Evolutionary conservation across 2,797 vertebrate species (phyloP).

Genomic region (Kryptopterus vitreolus): DNA sequence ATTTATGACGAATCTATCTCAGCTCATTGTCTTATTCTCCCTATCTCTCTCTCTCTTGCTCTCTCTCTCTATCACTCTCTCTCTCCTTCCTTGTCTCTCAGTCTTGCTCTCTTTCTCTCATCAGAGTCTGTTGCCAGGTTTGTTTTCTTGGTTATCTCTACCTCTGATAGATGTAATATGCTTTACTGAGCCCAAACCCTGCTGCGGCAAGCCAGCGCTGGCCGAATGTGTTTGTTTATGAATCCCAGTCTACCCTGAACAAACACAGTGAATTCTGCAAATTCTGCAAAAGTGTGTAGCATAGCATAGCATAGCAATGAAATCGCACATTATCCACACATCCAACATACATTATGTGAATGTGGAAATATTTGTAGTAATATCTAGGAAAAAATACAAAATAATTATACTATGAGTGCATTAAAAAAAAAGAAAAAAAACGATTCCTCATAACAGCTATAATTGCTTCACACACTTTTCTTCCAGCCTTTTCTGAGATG

Average conservation of each 20-base stretch:
- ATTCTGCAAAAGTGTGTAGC: conserved; percentile 10
- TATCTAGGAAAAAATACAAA: not conserved
- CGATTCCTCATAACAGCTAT: not conserved
- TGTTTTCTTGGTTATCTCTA: conserved; percentile 16
- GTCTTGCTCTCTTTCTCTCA: not conserved
- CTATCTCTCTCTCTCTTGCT: not conserved
- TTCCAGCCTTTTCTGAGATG: not conserved
- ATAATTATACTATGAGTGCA: not conserved
- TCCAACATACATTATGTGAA: not conserved
- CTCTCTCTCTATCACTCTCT: conserved; percentile 1
- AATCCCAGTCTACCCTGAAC: not conserved
- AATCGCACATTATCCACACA: not conserved
- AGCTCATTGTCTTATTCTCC: conserved; percentile 12
- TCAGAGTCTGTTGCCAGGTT: not conserved
- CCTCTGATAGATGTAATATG: conserved; percentile 13
- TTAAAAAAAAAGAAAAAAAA: not conserved
- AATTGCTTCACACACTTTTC: not conserved
- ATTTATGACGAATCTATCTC: conserved; percentile 27
- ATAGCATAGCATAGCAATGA: not conserved
- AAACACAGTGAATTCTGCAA: not conserved
- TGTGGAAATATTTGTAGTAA: not conserved
- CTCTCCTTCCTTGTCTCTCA: not conserved
- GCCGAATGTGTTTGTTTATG: not conserved
- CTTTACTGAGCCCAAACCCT: not conserved
- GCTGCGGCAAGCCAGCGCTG: not conserved